Evolutionary conservation across 1,140 invertebrate species (phyloP), one percentile per base, ranked within the genome.

Genomic region (Chlorops oryzae): DNA sequence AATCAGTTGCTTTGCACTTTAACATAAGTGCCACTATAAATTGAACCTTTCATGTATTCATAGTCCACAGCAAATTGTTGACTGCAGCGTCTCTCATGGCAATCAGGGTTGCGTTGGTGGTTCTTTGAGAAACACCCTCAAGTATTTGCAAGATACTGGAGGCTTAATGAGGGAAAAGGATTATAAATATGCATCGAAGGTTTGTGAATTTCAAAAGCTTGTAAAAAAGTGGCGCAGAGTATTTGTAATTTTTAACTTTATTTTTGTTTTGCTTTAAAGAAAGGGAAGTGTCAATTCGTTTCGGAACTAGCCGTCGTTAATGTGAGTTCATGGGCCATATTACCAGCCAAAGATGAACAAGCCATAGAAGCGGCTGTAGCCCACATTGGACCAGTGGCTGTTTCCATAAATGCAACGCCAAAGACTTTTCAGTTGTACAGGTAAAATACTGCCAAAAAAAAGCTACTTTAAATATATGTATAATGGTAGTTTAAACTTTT

Each of bases 51-150:
- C n/a, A n/a, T n/a, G n/a, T n/a, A n/a, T n/a, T n/a, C n/a, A n/a
- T n/a, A 87, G 86, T 62, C 77, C 78, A 35, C 87, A 89, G 54
- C 86, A 89, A 69, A 77, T 89, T 52, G 75, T 89, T 0, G 87
- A 89, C 58, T 89, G 86, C 59, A 88, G 85, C 45, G 70, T 74
- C 3, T 55, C 65, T 0, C 78, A 75, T 37, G 86, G 86, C 3
- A 88, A 88, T 60, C 74, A 80, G 32, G 86, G 86, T 9, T 89
- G 86, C 55, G 70, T 75, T 0, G 86, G 86, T 0, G 86, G 86
- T 2, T 88, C 86, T 0, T 61, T 89, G 2, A 74, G 80, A 49
- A 87, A 84, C 34, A 85, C 86, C 0, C 59, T 88, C 7, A 76
- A 71, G 47, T 88, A 89, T 66, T 70, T 86, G 3, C 76, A 86